These are phyloP conservation scores for Tetragonisca angustula DNA, from an alignment of 2,888 invertebrate species.

Conservation along the genomic window DNA sequence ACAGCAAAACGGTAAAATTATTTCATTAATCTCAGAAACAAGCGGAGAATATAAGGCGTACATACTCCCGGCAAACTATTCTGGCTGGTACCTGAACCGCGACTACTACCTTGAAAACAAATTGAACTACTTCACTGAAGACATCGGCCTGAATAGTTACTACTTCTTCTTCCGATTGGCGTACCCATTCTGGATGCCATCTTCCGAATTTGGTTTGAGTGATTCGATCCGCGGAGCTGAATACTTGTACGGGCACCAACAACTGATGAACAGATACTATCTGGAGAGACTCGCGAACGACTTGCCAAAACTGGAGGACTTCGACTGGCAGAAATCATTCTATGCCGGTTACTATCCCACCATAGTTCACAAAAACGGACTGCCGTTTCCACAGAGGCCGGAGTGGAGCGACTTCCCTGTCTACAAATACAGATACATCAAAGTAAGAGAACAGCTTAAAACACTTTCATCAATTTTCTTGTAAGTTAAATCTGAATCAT, in stretches of 20 bases:
- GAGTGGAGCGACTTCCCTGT: conserved; percentile 69
- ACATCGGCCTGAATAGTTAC: conserved; percentile 88
- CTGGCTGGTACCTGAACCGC: conserved; percentile 85
- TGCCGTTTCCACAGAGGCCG: conserved; percentile 85
- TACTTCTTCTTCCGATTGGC: conserved; percentile 88
- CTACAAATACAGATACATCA: conserved; percentile 72
- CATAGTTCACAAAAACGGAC: conserved; percentile 85
- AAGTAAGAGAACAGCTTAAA: conserved; percentile 55
- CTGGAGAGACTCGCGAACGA: conserved; percentile 86
- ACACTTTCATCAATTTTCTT: background rate
- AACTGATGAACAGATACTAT: conserved; percentile 85
- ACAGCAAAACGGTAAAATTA: background rate
- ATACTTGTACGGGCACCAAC: conserved; percentile 84
- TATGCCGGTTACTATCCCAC: conserved; percentile 86
- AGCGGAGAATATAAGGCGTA: conserved; percentile 83
- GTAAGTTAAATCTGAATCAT: background rate
- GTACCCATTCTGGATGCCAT: conserved; percentile 88
- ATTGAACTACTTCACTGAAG: conserved; percentile 89
- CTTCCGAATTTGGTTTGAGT: conserved; percentile 84
- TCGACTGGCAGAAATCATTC: conserved; percentile 84
- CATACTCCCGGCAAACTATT: conserved; percentile 87
- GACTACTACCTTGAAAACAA: conserved; percentile 86
- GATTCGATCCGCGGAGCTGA: conserved; percentile 84
- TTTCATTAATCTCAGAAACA: conserved; percentile 59
- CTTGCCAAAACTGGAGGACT: conserved; percentile 84